These are phyloP conservation scores for Leptinotarsa lineolata DNA, from an alignment of 1,140 invertebrate genomes.

Conservation along the genomic window DNA sequence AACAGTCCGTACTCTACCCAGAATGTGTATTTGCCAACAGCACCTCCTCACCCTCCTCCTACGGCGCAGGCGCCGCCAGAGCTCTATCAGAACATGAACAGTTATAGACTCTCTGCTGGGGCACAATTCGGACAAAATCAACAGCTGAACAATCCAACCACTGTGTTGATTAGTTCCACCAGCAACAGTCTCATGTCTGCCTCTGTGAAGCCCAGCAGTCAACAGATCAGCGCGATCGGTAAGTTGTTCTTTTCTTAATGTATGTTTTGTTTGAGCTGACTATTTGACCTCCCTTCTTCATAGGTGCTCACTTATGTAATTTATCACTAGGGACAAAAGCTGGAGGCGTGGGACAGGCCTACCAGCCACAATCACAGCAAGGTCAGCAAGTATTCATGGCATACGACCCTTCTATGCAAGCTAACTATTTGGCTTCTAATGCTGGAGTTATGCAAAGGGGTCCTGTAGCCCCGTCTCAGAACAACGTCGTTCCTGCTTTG, in stretches of 20 bases:
- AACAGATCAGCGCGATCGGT: slow-evolving; percentile 83
- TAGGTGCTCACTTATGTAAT: slow-evolving; percentile 21
- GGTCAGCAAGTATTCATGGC: slow-evolving; percentile 54
- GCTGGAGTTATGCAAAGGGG: slow-evolving; percentile 54
- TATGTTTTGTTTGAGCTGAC: slow-evolving; percentile 17
- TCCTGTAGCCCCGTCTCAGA: slow-evolving; percentile 50
- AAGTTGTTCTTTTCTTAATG: slow-evolving; percentile 30
- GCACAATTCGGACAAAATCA: slow-evolving; percentile 76
- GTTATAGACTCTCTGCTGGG: slow-evolving; percentile 62
- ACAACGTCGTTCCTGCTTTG: slow-evolving; percentile 51
- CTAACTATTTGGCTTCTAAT: slow-evolving; percentile 50
- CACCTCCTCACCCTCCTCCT: slow-evolving; percentile 61
- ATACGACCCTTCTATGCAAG: slow-evolving; percentile 52
- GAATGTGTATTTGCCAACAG: slow-evolving; percentile 66
- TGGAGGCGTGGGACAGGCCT: slow-evolving; percentile 53
- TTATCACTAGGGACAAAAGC: slow-evolving; percentile 52
- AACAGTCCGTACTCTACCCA: slow-evolving; percentile 69
- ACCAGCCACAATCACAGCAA: slow-evolving; percentile 55
- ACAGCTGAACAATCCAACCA: slow-evolving; percentile 80
- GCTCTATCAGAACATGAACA: slow-evolving; percentile 74
- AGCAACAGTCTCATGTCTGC: slow-evolving; percentile 89
- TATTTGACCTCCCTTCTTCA: neutral
- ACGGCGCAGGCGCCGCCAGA: slow-evolving; percentile 70
- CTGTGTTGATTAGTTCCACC: slow-evolving; percentile 85
- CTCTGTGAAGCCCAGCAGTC: slow-evolving; percentile 81